Conservation (phyloP, 1,140 invertebrate genomes). For the Elysia chlorotica region DNA sequence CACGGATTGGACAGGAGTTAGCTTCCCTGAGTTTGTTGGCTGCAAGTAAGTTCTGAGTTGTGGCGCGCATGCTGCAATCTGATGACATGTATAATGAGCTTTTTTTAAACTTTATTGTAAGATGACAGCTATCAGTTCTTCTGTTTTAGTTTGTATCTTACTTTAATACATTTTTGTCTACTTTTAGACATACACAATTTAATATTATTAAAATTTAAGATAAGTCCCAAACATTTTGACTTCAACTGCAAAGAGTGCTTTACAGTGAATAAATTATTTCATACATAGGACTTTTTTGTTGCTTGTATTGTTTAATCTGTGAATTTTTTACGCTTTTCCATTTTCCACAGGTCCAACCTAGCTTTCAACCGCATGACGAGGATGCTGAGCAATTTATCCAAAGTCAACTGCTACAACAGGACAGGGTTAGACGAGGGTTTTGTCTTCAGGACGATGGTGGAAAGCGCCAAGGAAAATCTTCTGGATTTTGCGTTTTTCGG, state of each 20-base stretch:
- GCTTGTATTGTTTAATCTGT: not conserved
- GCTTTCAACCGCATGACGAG: slow-evolving; percentile 95
- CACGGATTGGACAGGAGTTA: slow-evolving; percentile 63
- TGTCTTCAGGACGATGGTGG: slow-evolving; percentile 81
- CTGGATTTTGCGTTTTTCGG: slow-evolving; percentile 96
- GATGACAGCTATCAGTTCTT: too few relatives aligned
- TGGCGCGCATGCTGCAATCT: not conserved
- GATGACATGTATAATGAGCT: not conserved
- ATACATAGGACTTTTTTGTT: not conserved
- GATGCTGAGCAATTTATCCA: slow-evolving; percentile 87
- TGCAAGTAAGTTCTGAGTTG: slow-evolving; percentile 1
- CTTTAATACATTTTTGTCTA: not conserved
- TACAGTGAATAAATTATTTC: not conserved
- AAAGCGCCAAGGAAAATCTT: slow-evolving; percentile 93
- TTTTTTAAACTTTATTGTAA: not conserved
- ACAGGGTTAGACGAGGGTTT: slow-evolving; percentile 71
- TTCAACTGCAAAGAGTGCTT: not conserved
- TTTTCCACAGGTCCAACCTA: slow-evolving; percentile 76
- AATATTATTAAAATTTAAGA: not conserved
- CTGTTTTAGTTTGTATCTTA: not conserved
- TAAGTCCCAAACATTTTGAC: too few relatives aligned
- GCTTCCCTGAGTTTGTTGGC: not conserved
- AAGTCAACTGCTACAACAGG: slow-evolving; percentile 94
- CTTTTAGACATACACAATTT: not conserved
- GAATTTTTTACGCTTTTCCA: not conserved